Evolutionary conservation across 1,140 invertebrate species (phyloP).

Genomic region (Metaphire vulgaris): DNA sequence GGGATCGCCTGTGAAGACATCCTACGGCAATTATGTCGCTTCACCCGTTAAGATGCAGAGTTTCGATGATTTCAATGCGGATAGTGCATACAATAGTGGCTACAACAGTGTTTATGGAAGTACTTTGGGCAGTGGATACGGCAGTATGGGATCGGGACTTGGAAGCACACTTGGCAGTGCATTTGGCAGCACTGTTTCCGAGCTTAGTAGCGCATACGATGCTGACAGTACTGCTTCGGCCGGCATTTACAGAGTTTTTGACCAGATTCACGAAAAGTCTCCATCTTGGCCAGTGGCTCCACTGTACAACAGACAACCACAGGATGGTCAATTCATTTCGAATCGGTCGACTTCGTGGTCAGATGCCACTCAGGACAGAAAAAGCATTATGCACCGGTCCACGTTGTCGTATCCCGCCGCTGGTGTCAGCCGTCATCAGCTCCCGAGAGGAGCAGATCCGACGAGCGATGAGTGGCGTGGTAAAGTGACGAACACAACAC

Average conservation of each 20-base stretch:
- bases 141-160: not conserved
- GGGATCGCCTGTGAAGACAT: no score
- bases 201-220: not conserved
- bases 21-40: not conserved
- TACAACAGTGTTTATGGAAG: not conserved
- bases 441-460: not conserved
- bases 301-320: not conserved
- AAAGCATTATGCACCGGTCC: not conserved
- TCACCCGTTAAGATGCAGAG: not conserved
- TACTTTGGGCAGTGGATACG: not conserved
- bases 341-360: not conserved
- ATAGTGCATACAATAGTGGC: not conserved
- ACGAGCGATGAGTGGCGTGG: not conserved
- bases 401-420: not conserved
- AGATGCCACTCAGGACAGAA: not conserved
- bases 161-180: not conserved
- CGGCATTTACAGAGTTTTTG: not conserved
- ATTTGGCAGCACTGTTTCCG: not conserved
- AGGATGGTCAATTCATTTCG: not conserved
- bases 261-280: not conserved
- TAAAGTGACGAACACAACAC: not conserved
- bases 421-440: not conserved
- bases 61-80: not conserved
- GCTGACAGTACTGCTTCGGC: not conserved
- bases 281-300: not conserved